Evolutionary conservation across 2,888 invertebrate genomes (phyloP), one percentile per base, ranked within the genome.

Genomic region (Cataglyphis livida): DNA sequence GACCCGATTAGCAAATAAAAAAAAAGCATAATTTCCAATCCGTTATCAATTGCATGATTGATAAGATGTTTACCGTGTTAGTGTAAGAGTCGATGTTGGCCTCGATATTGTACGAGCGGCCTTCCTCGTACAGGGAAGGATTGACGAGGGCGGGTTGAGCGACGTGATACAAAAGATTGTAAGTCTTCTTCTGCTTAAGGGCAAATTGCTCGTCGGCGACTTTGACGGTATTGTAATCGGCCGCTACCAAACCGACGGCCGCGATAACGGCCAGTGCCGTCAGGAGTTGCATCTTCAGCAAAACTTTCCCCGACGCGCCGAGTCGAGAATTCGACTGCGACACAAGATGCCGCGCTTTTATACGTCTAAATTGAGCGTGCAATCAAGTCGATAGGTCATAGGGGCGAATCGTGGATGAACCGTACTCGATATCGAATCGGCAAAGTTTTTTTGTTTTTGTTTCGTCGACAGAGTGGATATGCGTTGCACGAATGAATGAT

Each of bases 181-280:
- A 93, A 57, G 94, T 71, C 38, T 91, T 89, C 82, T 93, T 93
- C 81, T 94, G 94, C 57, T 93, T 93, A 1, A 84, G 1, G 1
- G 93, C 87, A 61, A 89, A 94, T 0, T 92, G 92, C 71, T 93
- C 90, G 85, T 93, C 93, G 44, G 93, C 92, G 1, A 84, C 86
- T 41, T 83, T 76, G 4, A 87, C 84, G 3, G 84, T 89, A 21
- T 85, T 87, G 70, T 92, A 91, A 2, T 88, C 87, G 0, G 90
- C 87, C 21, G 79, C 82, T 21, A 87, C 85, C 15, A 90, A 73
- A 82, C 86, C 88, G 95, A 88, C 85, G 73, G 85, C 74, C 73
- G 85, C 90, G 82, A 91, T 38, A 38, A 92, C 71, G 61, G 85
- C 82, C 81, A 88, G 62, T 73, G 88, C 85, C 83, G 87, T 89